Evolutionary conservation across 2,797 vertebrate species (phyloP).

Genomic region (Paramormyrops hopkinsi): DNA sequence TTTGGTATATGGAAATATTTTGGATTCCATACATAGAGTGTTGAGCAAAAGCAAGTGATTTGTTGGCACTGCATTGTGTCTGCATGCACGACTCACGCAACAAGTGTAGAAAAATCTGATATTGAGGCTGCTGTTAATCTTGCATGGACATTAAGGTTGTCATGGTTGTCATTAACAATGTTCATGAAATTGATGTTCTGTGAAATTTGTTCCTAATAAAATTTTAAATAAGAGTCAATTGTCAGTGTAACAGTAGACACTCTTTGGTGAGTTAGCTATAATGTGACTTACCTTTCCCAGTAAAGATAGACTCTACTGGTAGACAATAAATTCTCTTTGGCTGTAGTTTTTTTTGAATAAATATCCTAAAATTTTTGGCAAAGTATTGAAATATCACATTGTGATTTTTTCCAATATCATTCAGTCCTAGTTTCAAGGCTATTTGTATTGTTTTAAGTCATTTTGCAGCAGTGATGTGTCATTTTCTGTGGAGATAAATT

Average conservation of each 20-base stretch:
- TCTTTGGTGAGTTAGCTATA: background rate
- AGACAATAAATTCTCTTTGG: background rate
- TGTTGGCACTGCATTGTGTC: background rate
- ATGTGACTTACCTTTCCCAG: background rate
- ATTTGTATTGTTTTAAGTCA: background rate
- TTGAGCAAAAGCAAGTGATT: background rate
- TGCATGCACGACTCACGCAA: background rate
- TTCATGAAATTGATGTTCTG: background rate
- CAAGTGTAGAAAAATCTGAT: background rate
- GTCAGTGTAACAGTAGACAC: background rate
- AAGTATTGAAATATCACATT: background rate
- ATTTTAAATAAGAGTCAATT: background rate
- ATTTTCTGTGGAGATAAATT: background rate
- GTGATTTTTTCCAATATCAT: background rate
- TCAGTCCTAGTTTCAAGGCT: background rate
- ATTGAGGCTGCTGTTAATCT: background rate
- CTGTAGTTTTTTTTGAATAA: background rate
- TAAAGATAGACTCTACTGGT: background rate
- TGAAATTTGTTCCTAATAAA: background rate
- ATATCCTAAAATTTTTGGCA: background rate
- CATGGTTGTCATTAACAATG: background rate
- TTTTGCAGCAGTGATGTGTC: background rate
- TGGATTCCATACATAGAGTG: background rate
- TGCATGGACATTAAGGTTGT: background rate
- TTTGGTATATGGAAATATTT: background rate